Evolutionary conservation across 2,113 vertebrate genomes (phyloP).

Genomic region (Stomatorhinus ivindoensis): DNA sequence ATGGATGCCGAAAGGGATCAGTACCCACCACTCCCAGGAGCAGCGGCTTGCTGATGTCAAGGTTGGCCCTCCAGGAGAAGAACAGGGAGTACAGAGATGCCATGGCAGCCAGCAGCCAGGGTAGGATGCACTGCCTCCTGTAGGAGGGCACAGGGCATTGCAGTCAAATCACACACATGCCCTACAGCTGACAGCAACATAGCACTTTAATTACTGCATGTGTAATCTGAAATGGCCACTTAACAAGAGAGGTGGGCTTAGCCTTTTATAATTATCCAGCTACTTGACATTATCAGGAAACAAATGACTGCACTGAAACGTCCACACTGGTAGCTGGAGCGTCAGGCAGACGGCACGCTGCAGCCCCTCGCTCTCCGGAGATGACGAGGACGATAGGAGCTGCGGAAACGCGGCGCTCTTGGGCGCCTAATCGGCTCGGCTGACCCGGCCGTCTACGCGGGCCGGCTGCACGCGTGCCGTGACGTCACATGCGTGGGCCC

Average conservation of each 20-base stretch:
- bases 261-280: background rate
- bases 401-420: background rate
- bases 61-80: slow-evolving; percentile 94
- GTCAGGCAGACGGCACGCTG: background rate
- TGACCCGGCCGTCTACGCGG: background rate
- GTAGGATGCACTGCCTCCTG: slow-evolving; percentile 54
- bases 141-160: slow-evolving; percentile 34
- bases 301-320: background rate
- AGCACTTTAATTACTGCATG: background rate
- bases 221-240: background rate
- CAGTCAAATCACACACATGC: slow-evolving; percentile 21
- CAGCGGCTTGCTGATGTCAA: slow-evolving; percentile 85
- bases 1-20: background rate
- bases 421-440: background rate
- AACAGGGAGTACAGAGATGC: slow-evolving; percentile 81
- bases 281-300: slow-evolving; percentile 9
- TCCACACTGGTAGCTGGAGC: background rate
- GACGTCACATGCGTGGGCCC: background rate
- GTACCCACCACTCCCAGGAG: slow-evolving; percentile 86
- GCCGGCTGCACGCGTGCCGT: no score
- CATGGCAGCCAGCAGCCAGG: slow-evolving; percentile 77
- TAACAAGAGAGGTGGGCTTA: background rate
- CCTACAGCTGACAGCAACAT: background rate
- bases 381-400: background rate
- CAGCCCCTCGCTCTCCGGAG: background rate